Percentiles rank a stretch among this genome's conserved stretches.
Evolutionary conservation across 2,797 vertebrate species (phyloP).

Genomic region (Tympanoctomys barrerae): DNA sequence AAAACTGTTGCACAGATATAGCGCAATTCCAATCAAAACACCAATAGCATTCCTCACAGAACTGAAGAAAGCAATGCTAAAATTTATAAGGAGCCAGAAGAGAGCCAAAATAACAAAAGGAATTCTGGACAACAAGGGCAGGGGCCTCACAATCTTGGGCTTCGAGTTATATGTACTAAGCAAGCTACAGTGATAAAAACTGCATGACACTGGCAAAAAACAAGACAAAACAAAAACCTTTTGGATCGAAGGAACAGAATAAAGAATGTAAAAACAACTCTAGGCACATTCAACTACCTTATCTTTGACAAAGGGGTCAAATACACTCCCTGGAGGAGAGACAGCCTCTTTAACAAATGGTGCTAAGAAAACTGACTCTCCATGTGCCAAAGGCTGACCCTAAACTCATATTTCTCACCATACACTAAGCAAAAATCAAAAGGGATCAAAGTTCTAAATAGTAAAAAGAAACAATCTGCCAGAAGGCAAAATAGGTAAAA

Average conservation of each 20-base stretch:
- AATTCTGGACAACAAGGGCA: background rate
- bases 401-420: background rate
- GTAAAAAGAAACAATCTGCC: background rate
- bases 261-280: background rate
- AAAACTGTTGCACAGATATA: background rate
- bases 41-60: background rate
- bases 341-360: background rate
- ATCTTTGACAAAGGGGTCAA: background rate
- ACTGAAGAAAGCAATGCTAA: background rate
- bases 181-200: background rate
- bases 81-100: background rate
- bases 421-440: background rate
- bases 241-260: background rate
- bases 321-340: background rate
- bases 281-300: background rate
- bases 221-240: no score
- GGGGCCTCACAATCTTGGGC: background rate
- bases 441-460: background rate
- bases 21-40: background rate
- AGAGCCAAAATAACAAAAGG: background rate
- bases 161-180: background rate
- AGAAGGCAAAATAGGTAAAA: background rate
- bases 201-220: background rate
- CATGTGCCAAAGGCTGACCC: background rate
- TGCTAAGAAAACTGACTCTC: background rate